phyloP scores from a whole-genome alignment of 2,888 invertebrate species.

The Lydus trimaculatus region DNA sequence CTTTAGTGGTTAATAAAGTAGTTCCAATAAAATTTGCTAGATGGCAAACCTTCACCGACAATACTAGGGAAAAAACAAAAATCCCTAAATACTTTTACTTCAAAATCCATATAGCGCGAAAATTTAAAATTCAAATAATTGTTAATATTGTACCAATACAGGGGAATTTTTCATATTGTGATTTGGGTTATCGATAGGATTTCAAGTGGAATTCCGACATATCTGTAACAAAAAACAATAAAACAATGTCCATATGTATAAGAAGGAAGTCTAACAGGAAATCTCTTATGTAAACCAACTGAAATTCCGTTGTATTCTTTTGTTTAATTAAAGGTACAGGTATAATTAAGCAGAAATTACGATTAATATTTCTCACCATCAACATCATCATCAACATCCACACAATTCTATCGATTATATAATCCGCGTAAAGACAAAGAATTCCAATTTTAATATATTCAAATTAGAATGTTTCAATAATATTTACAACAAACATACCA shows the following conservation, averaged over 20 bases:
- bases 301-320: background rate
- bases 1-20: too few species aligned
- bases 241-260: background rate
- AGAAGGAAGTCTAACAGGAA: background rate
- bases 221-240: background rate
- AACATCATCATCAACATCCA: background rate
- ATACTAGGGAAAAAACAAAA: too few species aligned
- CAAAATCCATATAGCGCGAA: too few species aligned
- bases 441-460: background rate
- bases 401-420: background rate
- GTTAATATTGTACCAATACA: too few species aligned
- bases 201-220: slow-evolving; percentile 4
- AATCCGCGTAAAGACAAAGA: too few species aligned
- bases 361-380: background rate
- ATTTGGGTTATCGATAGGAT: background rate
- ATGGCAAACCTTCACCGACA: too few species aligned
- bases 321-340: too few species aligned
- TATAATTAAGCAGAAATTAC: background rate
- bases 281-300: background rate
- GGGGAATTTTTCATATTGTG: too few species aligned
- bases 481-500: too few species aligned
- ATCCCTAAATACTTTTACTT: too few species aligned
- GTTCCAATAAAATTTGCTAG: too few species aligned
- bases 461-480: background rate
- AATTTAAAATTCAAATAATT: too few species aligned